A percentile compares a stretch with the other conserved stretches of the same genome.
Evolutionary conservation across 2,888 invertebrate genomes (phyloP).

Genomic region (Luffia ferchaultella): DNA sequence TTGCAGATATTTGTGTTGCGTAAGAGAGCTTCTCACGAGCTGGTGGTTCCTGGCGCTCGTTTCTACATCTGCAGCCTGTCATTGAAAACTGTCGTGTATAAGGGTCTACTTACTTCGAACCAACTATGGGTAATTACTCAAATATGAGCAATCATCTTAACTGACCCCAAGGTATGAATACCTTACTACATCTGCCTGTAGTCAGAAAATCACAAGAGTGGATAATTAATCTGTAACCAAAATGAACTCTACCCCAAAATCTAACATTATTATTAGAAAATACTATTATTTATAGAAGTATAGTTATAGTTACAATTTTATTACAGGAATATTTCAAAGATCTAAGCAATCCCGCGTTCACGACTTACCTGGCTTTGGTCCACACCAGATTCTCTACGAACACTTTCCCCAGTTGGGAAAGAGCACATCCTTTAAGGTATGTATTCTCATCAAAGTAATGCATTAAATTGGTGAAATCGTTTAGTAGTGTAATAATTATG

Average conservation of each 20-base stretch:
- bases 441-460: too few species aligned
- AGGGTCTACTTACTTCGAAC: conserved; percentile 95
- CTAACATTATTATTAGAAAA: too few species aligned
- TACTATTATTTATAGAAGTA: too few species aligned
- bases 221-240: too few species aligned
- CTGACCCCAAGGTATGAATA: too few species aligned
- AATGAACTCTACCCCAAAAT: too few species aligned
- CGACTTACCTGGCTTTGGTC: conserved; percentile 94
- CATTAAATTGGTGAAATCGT: too few species aligned
- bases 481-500: too few species aligned
- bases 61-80: conserved; percentile 98
- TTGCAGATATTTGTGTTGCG: conserved; percentile 89
- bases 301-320: too few species aligned
- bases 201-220: too few species aligned
- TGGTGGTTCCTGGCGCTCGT: conserved; percentile 84
- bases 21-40: conserved; percentile 90
- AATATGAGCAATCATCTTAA: too few species aligned
- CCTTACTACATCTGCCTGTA: too few species aligned
- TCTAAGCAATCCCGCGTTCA: conserved; percentile 77
- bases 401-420: conserved; percentile 99
- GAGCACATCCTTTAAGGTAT: conserved; percentile 96
- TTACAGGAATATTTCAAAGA: conserved; percentile 80
- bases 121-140: conserved; percentile 90
- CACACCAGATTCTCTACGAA: conserved; percentile 99
- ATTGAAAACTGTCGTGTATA: conserved; percentile 91